Conservation (phyloP, 92 coral and sea anemone species). For the Phenganax stokvisi region DNA sequence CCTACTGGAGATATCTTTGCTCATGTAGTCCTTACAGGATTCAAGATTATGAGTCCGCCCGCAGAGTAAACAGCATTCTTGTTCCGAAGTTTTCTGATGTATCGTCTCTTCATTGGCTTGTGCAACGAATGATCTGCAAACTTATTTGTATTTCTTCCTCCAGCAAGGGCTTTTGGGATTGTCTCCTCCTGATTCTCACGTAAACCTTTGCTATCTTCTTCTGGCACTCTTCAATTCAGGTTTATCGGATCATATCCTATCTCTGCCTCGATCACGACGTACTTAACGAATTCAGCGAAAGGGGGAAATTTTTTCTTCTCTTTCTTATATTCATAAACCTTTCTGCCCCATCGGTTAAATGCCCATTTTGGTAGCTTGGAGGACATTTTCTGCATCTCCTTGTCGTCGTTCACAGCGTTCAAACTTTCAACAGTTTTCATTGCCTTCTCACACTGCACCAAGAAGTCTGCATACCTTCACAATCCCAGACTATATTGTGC, state of each 20-base stretch:
- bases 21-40: conserved; percentile 44
- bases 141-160: conserved; percentile 5
- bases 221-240: conserved; percentile 38
- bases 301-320: conserved; percentile 46
- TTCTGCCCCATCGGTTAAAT: conserved; percentile 46
- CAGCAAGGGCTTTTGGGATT: conserved; percentile 19
- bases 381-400: conserved; percentile 42
- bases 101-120: not conserved
- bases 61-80: conserved; percentile 35
- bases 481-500: conserved; percentile 42
- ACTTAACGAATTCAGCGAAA: conserved; percentile 46
- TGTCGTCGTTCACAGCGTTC: conserved; percentile 43
- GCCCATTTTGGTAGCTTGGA: conserved; percentile 50
- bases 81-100: not conserved
- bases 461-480: conserved; percentile 46
- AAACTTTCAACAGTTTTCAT: conserved; percentile 48
- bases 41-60: conserved; percentile 44
- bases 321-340: conserved; percentile 44
- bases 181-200: conserved; percentile 25
- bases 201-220: conserved; percentile 15
- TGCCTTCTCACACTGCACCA: conserved; percentile 44
- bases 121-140: conserved; percentile 37
- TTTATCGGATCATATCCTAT: conserved; percentile 55
- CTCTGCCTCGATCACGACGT: conserved; percentile 45
- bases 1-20: conserved; percentile 40